Percentiles rank a stretch among this genome's conserved stretches.
Evolutionary conservation across 2,113 vertebrate species (phyloP).

Genomic region (Corydoras sp.): DNA sequence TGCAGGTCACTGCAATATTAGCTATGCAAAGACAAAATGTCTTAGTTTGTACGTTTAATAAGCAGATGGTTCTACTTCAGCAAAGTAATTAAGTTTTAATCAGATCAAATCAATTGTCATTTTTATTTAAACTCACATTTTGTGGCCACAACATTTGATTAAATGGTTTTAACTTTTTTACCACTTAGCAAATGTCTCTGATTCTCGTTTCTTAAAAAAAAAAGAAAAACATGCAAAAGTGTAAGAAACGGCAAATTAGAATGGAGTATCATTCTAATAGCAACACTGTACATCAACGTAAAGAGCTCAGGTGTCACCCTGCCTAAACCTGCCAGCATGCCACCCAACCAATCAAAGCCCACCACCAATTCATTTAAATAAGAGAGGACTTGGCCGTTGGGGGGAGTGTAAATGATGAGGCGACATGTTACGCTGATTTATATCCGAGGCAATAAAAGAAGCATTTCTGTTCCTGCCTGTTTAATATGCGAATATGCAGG

Average conservation of each 20-base stretch:
- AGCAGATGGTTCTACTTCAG: too few relatives aligned
- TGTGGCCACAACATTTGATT: too few relatives aligned
- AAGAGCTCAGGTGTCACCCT: slow-evolving; percentile 49
- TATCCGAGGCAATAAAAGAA: slow-evolving; percentile 91
- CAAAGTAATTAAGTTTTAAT: too few relatives aligned
- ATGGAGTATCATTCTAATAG: slow-evolving; percentile 42
- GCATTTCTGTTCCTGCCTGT: slow-evolving; percentile 92
- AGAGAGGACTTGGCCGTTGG: slow-evolving; percentile 84
- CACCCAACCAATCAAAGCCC: slow-evolving; percentile 84
- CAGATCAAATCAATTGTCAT: too few relatives aligned
- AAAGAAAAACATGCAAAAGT: slow-evolving; percentile 9
- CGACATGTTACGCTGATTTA: slow-evolving; percentile 93
- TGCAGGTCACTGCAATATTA: too few relatives aligned
- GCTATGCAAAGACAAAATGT: too few relatives aligned
- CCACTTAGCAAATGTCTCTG: too few relatives aligned
- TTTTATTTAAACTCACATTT: too few relatives aligned
- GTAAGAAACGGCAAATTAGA: slow-evolving; percentile 28
- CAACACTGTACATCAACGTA: slow-evolving; percentile 51
- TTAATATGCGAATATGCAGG: slow-evolving; percentile 96
- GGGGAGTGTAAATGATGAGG: slow-evolving; percentile 90
- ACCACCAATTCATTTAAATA: slow-evolving; percentile 91
- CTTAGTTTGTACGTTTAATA: too few relatives aligned
- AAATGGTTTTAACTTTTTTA: too few relatives aligned
- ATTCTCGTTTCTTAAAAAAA: too few relatives aligned
- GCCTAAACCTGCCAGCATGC: slow-evolving; percentile 66